phyloP scores from a whole-genome alignment of 2,888 invertebrate genomes.

The Philonicus albiceps region DNA sequence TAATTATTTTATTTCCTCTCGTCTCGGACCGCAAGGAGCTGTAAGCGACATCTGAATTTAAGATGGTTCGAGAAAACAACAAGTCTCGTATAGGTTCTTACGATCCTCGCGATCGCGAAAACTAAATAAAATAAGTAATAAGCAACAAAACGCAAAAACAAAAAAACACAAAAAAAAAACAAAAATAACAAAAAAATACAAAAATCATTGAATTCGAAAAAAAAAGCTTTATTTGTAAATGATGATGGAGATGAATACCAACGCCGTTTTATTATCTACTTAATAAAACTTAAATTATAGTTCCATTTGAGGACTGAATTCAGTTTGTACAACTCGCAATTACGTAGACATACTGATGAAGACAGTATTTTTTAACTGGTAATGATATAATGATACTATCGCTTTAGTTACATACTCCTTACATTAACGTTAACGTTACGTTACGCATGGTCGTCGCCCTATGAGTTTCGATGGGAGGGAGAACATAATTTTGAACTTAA shows the following conservation, averaged over 20 bases:
- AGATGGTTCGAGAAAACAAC: background rate
- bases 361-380: conserved; percentile 29
- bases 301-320: conserved; percentile 37
- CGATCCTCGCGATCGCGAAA: background rate
- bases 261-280: conserved; percentile 37
- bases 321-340: conserved; percentile 42
- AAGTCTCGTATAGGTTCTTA: background rate
- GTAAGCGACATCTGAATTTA: conserved; percentile 32
- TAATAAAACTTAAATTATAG: conserved; percentile 40
- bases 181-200: background rate
- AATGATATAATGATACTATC: background rate
- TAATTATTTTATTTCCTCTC: background rate
- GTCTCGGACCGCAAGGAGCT: conserved; percentile 6
- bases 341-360: conserved; percentile 33
- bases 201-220: background rate
- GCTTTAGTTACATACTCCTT: conserved; percentile 6
- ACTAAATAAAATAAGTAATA: background rate
- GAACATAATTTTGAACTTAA: conserved; percentile 42
- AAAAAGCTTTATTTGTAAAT: conserved; percentile 29
- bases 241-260: conserved; percentile 10
- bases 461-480: conserved; percentile 41
- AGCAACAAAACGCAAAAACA: background rate
- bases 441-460: conserved; percentile 12
- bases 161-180: background rate
- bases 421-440: conserved; percentile 21